These are phyloP conservation scores for Peromyscus melanophrys DNA, from an alignment of 2,797 vertebrate genomes.

Conservation along the genomic window DNA sequence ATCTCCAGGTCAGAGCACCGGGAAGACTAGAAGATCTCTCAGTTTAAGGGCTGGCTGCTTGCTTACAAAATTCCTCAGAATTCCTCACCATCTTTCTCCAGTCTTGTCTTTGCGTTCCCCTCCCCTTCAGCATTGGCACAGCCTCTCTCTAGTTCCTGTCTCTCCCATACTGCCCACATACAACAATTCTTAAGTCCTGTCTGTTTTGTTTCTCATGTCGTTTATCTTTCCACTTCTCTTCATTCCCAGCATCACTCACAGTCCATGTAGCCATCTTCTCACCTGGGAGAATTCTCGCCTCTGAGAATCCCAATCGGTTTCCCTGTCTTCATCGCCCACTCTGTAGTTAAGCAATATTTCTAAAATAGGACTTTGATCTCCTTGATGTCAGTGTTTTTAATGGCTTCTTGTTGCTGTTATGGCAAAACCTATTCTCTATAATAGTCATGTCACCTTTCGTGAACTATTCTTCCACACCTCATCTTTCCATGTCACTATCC, in stretches of 20 bases:
- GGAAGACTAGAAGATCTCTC: not conserved
- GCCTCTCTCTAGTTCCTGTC: not conserved
- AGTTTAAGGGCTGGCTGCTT: not conserved
- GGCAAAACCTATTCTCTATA: not conserved
- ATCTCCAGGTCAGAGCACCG: not conserved
- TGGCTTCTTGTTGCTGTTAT: not conserved
- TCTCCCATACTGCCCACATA: not conserved
- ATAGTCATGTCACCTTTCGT: not conserved
- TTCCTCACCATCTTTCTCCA: not conserved
- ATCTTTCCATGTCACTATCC: not conserved
- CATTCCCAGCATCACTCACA: not conserved
- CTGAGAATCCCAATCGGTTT: not conserved
- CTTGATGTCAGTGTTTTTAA: slow-evolving; percentile 8
- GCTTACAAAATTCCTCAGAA: not conserved
- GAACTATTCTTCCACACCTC: not conserved
- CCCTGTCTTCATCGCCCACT: slow-evolving; percentile 5
- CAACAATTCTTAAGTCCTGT: not conserved
- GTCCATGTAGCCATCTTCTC: not conserved
- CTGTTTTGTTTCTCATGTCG: slow-evolving; percentile 46
- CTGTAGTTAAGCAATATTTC: slow-evolving; percentile 39
- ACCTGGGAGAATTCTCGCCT: not conserved
- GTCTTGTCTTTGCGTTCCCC: not conserved
- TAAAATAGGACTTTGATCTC: slow-evolving; percentile 35
- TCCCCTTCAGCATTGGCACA: not conserved
- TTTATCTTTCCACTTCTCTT: not conserved